A percentile compares a stretch with the other conserved stretches of the same genome.
Conservation (phyloP, 2,113 vertebrate species). For the Petromus typicus region DNA sequence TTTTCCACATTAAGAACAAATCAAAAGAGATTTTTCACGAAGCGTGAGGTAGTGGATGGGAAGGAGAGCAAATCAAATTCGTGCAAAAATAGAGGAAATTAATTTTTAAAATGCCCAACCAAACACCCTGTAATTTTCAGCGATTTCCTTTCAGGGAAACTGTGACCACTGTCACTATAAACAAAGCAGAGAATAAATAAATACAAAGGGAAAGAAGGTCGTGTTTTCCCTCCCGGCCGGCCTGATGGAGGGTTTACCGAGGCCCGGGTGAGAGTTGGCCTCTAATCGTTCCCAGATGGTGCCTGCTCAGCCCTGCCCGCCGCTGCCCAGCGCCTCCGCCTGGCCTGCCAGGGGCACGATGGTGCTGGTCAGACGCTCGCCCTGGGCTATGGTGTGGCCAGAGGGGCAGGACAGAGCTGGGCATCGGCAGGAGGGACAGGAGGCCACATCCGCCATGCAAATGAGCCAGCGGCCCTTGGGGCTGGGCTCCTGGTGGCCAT, state of each 20-base stretch:
- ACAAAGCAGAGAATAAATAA: slow-evolving; percentile 73
- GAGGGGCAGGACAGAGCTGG: slow-evolving; percentile 11
- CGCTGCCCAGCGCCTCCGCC: slow-evolving; percentile 49
- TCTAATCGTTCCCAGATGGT: slow-evolving; percentile 56
- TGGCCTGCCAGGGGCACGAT: not conserved
- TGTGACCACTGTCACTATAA: slow-evolving; percentile 74
- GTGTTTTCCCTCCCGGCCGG: slow-evolving; percentile 71
- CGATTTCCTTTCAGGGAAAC: slow-evolving; percentile 71
- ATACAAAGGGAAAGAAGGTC: slow-evolving; percentile 77
- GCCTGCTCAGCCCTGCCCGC: slow-evolving; percentile 14
- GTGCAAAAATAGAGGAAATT: slow-evolving; percentile 72
- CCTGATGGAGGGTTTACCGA: slow-evolving; percentile 77
- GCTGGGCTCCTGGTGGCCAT: not conserved
- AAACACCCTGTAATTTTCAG: slow-evolving; percentile 79
- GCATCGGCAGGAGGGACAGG: not conserved
- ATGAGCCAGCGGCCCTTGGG: not conserved
- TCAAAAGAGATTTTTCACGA: slow-evolving; percentile 78
- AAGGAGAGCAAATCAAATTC: slow-evolving; percentile 73
- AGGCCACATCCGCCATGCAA: not conserved
- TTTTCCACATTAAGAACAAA: slow-evolving; percentile 83
- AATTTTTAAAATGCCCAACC: slow-evolving; percentile 66
- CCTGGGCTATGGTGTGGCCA: slow-evolving; percentile 26
- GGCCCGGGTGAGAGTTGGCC: slow-evolving; percentile 46
- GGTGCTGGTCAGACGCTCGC: not conserved
- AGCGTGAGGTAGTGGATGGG: slow-evolving; percentile 41